These are phyloP conservation scores for Limnephilus marmoratus DNA, from an alignment of 2,888 invertebrate genomes.

Conservation along the genomic window DNA sequence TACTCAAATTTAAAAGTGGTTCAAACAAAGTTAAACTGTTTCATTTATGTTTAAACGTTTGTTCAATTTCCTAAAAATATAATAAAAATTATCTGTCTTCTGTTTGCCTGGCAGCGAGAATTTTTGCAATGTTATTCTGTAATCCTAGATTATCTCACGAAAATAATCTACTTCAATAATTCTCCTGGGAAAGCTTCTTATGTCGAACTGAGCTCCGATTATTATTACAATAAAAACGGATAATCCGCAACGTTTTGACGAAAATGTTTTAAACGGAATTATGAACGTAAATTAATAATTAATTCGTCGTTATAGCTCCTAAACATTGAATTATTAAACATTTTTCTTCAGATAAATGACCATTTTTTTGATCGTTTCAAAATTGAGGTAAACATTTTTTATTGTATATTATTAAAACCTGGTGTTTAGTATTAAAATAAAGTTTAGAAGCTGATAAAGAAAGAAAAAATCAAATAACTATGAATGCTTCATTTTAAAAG, in stretches of 20 bases:
- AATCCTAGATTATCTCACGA: constrained; percentile 21
- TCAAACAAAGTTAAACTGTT: no score
- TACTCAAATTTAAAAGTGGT: no score
- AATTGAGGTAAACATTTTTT: no score
- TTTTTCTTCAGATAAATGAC: not conserved
- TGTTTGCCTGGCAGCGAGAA: not conserved
- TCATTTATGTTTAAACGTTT: no score
- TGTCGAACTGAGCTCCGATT: constrained; percentile 33
- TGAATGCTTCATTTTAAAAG: no score
- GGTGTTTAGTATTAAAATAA: no score
- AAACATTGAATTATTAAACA: not conserved
- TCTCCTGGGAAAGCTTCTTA: constrained; percentile 37
- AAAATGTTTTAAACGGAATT: constrained; percentile 7
- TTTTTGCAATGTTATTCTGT: constrained; percentile 9
- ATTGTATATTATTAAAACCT: no score
- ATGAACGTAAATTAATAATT: constrained; percentile 9
- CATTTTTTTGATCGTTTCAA: not conserved
- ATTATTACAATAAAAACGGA: constrained; percentile 34
- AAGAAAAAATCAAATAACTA: no score
- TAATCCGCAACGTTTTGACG: constrained; percentile 11
- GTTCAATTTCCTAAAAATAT: not conserved
- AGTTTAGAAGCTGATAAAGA: no score
- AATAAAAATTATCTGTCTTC: not conserved
- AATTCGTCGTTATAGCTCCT: not conserved
- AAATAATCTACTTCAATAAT: constrained; percentile 47